Conservation (phyloP, 2,888 invertebrate genomes). For the Drosophila prostipennis region DNA sequence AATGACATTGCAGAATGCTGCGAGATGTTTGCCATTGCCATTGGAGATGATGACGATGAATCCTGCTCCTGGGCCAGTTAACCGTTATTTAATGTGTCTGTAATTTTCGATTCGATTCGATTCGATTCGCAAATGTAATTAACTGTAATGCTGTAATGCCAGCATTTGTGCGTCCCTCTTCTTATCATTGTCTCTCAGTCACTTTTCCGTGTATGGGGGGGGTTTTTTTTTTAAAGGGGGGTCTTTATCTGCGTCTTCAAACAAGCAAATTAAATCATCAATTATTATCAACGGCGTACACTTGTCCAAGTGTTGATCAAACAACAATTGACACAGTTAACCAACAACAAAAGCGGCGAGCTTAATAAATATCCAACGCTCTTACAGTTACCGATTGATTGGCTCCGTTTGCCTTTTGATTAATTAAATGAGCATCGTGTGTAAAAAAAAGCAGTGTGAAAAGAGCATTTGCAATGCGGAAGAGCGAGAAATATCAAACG, state of each 20-base stretch:
- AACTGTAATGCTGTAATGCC: constrained; percentile 63
- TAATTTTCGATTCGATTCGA: constrained; percentile 67
- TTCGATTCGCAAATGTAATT: constrained; percentile 66
- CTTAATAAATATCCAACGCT: constrained; percentile 21
- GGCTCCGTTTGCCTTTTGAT: constrained; percentile 15
- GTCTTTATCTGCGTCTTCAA: constrained; percentile 39
- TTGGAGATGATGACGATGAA: constrained; percentile 1
- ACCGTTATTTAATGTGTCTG: constrained; percentile 75
- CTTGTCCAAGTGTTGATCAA: constrained; percentile 58
- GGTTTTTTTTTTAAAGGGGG: too few relatives aligned
- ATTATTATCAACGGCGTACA: constrained; percentile 39
- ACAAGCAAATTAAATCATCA: constrained; percentile 51
- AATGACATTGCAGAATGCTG: constrained; percentile 60
- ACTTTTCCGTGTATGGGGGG: constrained; percentile 21
- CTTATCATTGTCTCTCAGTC: constrained; percentile 1
- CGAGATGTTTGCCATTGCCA: constrained; percentile 29
- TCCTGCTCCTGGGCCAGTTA: constrained; percentile 52
- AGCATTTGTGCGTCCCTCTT: constrained; percentile 23
- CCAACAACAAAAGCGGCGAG: constrained; percentile 33
- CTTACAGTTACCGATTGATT: constrained; percentile 21
- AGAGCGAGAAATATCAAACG: background rate
- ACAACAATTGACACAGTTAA: constrained; percentile 70
- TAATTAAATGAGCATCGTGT: constrained; percentile 15
- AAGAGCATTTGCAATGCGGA: constrained; percentile 22
- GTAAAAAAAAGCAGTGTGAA: constrained; percentile 5